Evolutionary conservation across 2,797 vertebrate species (phyloP).

Genomic region (Siniperca obscura): DNA sequence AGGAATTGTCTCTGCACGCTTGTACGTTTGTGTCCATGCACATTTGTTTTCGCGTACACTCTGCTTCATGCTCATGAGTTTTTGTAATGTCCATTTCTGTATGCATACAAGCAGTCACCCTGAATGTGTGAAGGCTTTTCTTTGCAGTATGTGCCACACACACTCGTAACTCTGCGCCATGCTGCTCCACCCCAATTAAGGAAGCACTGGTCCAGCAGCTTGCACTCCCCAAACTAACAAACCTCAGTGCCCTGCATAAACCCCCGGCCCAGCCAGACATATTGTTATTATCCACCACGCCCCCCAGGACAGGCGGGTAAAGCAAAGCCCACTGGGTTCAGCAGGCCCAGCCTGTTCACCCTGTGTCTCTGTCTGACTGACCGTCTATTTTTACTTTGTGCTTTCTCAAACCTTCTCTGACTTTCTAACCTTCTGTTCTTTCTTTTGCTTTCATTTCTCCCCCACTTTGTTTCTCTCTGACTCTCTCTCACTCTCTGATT

Average conservation of each 20-base stretch:
- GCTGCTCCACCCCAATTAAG: slow-evolving; percentile 29
- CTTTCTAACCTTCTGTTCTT: not conserved
- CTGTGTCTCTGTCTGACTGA: slow-evolving; percentile 15
- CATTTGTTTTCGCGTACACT: not conserved
- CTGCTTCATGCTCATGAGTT: not conserved
- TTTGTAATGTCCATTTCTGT: not conserved
- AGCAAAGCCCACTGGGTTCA: slow-evolving; percentile 7
- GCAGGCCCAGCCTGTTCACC: slow-evolving; percentile 5
- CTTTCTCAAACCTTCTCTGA: slow-evolving; percentile 3
- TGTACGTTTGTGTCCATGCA: slow-evolving; percentile 7
- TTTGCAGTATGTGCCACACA: not conserved
- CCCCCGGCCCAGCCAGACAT: not conserved
- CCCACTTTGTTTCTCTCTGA: not conserved
- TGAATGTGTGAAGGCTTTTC: not conserved
- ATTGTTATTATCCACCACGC: slow-evolving; percentile 3
- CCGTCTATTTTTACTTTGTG: slow-evolving; percentile 14
- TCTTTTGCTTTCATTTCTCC: slow-evolving; percentile 9
- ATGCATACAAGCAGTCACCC: not conserved
- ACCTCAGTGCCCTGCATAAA: slow-evolving; percentile 15
- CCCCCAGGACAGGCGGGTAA: slow-evolving; percentile 7
- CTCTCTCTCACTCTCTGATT: not conserved
- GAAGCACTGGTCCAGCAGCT: slow-evolving; percentile 24
- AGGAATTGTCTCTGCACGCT: not conserved
- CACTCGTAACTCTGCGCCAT: slow-evolving; percentile 1
- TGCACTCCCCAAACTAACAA: slow-evolving; percentile 18